These are phyloP conservation scores for Caenorhabditis angaria DNA, from an alignment of 2,888 invertebrate genomes.

Conservation along the genomic window DNA sequence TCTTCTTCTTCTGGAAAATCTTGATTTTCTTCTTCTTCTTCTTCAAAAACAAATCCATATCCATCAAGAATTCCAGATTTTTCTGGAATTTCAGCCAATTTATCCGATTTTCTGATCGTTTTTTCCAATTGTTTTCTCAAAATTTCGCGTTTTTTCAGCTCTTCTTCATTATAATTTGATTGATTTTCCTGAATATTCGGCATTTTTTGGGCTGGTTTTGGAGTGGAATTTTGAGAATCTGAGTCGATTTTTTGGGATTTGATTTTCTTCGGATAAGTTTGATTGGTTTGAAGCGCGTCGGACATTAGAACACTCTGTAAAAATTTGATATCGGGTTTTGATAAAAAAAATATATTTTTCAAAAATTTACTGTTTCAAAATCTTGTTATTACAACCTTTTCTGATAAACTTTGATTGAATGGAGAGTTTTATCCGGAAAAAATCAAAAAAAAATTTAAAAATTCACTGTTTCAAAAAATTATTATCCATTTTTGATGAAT, in stretches of 20 bases:
- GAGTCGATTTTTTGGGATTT: background rate
- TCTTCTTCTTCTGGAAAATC: slow-evolving; percentile 3
- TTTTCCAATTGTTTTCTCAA: background rate
- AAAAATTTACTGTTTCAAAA: too few relatives aligned
- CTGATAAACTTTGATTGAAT: background rate
- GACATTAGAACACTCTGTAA: background rate
- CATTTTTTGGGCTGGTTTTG: too few relatives aligned
- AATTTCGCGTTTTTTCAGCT: background rate
- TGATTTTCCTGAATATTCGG: background rate
- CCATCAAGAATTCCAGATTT: background rate
- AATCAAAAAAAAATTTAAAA: background rate
- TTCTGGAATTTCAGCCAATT: background rate
- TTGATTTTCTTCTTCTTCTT: too few relatives aligned
- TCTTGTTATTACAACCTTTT: background rate
- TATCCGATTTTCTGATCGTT: background rate
- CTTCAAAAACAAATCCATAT: background rate
- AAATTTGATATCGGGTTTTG: background rate
- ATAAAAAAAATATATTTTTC: too few relatives aligned
- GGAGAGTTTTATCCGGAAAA: background rate
- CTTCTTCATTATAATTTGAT: background rate
- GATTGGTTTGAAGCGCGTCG: background rate
- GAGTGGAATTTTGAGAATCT: background rate
- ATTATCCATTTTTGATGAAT: background rate
- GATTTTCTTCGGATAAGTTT: background rate
- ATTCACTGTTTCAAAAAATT: background rate